A percentile compares a stretch with the other conserved stretches of the same genome.
Conservation (phyloP, 2,797 vertebrate genomes). For the Danio albolineatus region DNA sequence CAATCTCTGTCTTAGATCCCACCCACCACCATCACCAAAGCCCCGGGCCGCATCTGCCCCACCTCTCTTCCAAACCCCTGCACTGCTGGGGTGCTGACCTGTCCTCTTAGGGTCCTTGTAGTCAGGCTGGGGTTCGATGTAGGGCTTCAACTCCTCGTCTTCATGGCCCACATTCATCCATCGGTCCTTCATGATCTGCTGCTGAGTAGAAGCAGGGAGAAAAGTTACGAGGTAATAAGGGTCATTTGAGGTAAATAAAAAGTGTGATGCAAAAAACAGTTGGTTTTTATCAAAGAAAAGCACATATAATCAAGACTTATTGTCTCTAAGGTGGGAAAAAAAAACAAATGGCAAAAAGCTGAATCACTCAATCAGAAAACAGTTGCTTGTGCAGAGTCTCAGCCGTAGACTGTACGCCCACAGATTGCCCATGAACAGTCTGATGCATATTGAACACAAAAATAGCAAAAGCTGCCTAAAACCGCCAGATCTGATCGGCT, state of each 20-base stretch:
- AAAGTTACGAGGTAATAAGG: neutral
- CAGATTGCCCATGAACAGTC: neutral
- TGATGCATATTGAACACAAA: neutral
- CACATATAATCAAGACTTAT: neutral
- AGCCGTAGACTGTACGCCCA: slow-evolving; percentile 14
- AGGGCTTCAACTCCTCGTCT: slow-evolving; percentile 85
- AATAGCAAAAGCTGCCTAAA: slow-evolving; percentile 12
- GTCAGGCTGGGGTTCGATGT: slow-evolving; percentile 83
- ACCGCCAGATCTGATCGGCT: neutral
- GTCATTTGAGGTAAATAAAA: neutral
- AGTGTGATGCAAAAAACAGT: neutral
- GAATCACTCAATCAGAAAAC: neutral
- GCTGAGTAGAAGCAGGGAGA: slow-evolving; percentile 43
- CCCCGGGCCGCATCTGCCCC: slow-evolving; percentile 53
- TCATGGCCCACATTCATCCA: slow-evolving; percentile 89
- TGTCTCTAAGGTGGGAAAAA: too few species aligned
- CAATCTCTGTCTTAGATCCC: neutral
- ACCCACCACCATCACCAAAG: slow-evolving; percentile 32
- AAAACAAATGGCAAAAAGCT: neutral
- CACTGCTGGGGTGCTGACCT: slow-evolving; percentile 72
- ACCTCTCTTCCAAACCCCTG: slow-evolving; percentile 61
- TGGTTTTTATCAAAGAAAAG: neutral
- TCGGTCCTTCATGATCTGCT: slow-evolving; percentile 89
- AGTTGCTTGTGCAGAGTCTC: neutral
- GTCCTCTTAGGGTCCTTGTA: slow-evolving; percentile 86